Evolutionary conservation across 2,888 invertebrate genomes (phyloP).

Genomic region (Didymodactylos carnosus): DNA sequence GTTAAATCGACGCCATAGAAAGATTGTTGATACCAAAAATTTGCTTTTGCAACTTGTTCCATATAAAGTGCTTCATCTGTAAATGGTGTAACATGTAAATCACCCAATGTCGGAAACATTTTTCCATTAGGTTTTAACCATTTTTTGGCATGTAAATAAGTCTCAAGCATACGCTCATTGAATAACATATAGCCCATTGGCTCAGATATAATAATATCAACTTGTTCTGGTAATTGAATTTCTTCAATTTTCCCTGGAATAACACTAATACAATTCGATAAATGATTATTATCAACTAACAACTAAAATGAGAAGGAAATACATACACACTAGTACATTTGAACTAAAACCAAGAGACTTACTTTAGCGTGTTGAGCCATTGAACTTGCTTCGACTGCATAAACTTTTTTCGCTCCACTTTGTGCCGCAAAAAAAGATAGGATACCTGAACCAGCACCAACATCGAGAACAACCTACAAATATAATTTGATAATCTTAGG

Average conservation of each 20-base stretch:
- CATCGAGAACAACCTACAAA: slow-evolving; percentile 66
- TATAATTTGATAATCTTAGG: not conserved
- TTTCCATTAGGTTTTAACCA: slow-evolving; percentile 66
- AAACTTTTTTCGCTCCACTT: slow-evolving; percentile 83
- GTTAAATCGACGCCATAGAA: slow-evolving; percentile 93
- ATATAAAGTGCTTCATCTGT: slow-evolving; percentile 88
- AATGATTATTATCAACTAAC: slow-evolving; percentile 67
- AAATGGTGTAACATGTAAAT: slow-evolving; percentile 88
- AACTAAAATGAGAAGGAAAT: slow-evolving; percentile 37
- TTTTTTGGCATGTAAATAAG: slow-evolving; percentile 90
- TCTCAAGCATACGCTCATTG: slow-evolving; percentile 95
- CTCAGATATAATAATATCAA: slow-evolving; percentile 91
- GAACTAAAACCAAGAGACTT: slow-evolving; percentile 8
- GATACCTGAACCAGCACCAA: slow-evolving; percentile 94
- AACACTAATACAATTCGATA: slow-evolving; percentile 66
- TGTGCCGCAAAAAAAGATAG: slow-evolving; percentile 92
- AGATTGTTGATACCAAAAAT: slow-evolving; percentile 94
- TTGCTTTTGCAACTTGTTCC: slow-evolving; percentile 93
- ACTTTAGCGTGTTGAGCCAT: slow-evolving; percentile 87
- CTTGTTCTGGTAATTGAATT: slow-evolving; percentile 75
- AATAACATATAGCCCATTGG: slow-evolving; percentile 99
- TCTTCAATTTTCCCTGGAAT: slow-evolving; percentile 96
- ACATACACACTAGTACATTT: not conserved
- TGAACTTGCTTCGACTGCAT: slow-evolving; percentile 95
- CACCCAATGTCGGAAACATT: slow-evolving; percentile 92